Evolutionary conservation across 2,888 invertebrate species (phyloP), one percentile per base, ranked within the genome.

Genomic region (Lordiphosa fenestrarum): DNA sequence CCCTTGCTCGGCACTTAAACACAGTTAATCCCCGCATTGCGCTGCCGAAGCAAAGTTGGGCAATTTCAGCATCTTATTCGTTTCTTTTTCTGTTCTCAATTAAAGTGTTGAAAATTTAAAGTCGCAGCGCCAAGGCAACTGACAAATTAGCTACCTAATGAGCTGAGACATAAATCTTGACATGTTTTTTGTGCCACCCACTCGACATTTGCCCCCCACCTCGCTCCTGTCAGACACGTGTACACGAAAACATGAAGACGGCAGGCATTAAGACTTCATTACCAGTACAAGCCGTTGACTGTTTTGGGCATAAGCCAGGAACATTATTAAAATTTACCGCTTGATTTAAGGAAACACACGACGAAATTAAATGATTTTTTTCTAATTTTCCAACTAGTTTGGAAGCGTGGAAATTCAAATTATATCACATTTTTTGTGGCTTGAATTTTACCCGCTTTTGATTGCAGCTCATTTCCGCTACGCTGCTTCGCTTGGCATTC

Each of bases 71-170:
- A 58, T 56, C 55, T 66, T 60, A 54, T 54, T 55, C 44, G 23
- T 12, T 42, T 39, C 42, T 40, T 38, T 23, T 13, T 19, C 7
- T 37, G 12, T 71, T 82, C 84, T 80, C 83, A 81, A 75, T 81
- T 81, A 81, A 84, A 83, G 76, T 84, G 81, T 68, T 78, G 83
- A 76, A 73, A 84, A 57, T 78, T 78, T 78, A 81, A 78, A 83
- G 71, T 63, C 65, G 23, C 50, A 6, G 9, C 37, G 47, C 39
- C 63, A 46, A 57, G 72, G 66, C 74, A 71, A 74, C 76, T 80
- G 83, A 84, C 80, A 85, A 85, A 85, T 84, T 84, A 83, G 80
- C 83, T 80, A 73, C 66, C 81, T 80, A 84, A 84, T 84, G 80
- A 82, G 86, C 64, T 75, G 71, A 73, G 83, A 83, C 86, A 84